These are phyloP conservation scores for Chrysotoxum bicinctum DNA, from an alignment of 2,888 invertebrate species.

Conservation along the genomic window DNA sequence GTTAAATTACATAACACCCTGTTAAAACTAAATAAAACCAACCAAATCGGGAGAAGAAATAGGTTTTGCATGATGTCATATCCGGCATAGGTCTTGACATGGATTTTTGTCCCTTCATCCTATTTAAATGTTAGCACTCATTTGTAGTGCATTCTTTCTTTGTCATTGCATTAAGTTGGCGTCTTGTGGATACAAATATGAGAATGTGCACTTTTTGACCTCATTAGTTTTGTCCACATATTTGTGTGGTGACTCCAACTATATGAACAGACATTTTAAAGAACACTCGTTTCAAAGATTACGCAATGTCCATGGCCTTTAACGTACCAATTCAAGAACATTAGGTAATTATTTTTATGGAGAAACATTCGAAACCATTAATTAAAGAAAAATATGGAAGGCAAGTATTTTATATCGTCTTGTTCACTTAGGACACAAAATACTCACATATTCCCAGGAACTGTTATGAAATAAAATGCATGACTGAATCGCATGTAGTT, in stretches of 20 bases:
- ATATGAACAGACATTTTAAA: not conserved
- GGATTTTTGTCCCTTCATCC: not conserved
- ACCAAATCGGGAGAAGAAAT: not conserved
- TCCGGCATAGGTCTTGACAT: not conserved
- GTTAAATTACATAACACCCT: not conserved
- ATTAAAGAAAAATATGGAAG: no score
- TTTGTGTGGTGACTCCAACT: not conserved
- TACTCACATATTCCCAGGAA: no score
- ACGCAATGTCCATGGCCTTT: not conserved
- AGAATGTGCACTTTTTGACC: constrained; percentile 8
- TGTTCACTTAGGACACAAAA: no score
- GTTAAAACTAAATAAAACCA: not conserved
- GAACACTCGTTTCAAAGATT: not conserved
- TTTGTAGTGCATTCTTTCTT: not conserved
- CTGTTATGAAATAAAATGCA: no score
- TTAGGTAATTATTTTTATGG: no score
- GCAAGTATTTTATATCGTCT: no score
- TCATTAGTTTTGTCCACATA: not conserved
- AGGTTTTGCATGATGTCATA: not conserved
- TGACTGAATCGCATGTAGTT: no score
- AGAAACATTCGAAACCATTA: no score
- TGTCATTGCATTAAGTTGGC: constrained; percentile 7
- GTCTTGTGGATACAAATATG: not conserved
- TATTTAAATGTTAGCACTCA: not conserved
- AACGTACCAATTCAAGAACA: no score